Evolutionary conservation across 2,113 vertebrate genomes (phyloP).

Genomic region (Anthoscopus minutus): DNA sequence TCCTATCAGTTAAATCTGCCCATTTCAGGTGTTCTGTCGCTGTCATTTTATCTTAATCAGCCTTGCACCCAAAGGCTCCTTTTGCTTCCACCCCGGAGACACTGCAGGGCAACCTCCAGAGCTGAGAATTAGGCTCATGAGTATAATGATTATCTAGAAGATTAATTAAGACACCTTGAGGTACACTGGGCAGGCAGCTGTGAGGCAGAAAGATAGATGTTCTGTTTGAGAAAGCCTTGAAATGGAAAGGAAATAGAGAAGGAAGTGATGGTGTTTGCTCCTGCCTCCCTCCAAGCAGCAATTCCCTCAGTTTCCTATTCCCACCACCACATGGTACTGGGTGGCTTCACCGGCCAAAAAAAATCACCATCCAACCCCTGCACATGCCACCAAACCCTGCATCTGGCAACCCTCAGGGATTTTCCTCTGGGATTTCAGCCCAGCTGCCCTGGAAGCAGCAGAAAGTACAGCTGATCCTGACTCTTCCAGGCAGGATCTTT

Average conservation of each 20-base stretch:
- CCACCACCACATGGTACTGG: neutral
- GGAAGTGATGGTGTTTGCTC: accelerated
- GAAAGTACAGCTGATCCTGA: neutral
- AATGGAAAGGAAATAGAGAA: neutral
- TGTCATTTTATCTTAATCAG: neutral
- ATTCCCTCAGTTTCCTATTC: neutral
- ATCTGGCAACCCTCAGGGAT: neutral
- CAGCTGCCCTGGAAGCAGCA: neutral
- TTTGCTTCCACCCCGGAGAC: accelerated
- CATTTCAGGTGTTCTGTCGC: neutral
- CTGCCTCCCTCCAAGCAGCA: neutral
- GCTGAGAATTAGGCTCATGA: neutral
- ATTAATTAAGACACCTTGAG: neutral
- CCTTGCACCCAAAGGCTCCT: neutral
- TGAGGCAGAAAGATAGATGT: neutral
- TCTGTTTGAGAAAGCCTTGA: neutral
- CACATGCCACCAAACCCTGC: accelerated
- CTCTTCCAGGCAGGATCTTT: neutral
- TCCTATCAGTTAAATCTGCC: neutral
- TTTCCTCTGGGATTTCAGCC: neutral
- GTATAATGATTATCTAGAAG: neutral
- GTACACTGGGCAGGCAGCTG: neutral
- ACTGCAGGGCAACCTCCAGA: neutral
- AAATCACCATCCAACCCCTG: accelerated
- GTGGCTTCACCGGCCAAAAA: neutral